Percentiles rank a stretch among this genome's conserved stretches.
phyloP scores from a whole-genome alignment of 2,113 vertebrate genomes.

The Hemicordylus capensis region DNA sequence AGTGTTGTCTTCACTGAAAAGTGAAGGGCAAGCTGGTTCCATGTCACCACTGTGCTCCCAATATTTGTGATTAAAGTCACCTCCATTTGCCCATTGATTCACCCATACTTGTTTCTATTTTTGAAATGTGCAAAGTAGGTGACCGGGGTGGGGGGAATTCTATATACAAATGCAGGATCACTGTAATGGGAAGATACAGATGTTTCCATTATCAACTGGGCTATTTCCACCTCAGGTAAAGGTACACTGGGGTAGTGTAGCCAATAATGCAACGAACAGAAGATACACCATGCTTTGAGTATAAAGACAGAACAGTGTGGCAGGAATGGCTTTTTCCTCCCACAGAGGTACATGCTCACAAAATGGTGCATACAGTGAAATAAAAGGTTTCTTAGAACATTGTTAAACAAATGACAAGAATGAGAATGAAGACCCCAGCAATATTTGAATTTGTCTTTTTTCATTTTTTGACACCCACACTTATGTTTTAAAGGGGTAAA shows the following conservation, averaged over 20 bases:
- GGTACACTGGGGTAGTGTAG: slow-evolving; percentile 73
- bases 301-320: slow-evolving; percentile 70
- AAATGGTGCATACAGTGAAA: slow-evolving; percentile 79
- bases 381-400: slow-evolving; percentile 68
- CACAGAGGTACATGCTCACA: slow-evolving; percentile 84
- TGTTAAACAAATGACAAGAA: slow-evolving; percentile 86
- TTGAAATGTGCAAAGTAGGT: neutral
- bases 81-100: neutral
- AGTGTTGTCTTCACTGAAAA: slow-evolving; percentile 36
- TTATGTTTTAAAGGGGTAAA: slow-evolving; percentile 52
- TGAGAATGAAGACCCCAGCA: slow-evolving; percentile 83
- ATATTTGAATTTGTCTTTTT: slow-evolving; percentile 64
- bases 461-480: slow-evolving; percentile 28
- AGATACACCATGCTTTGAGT: slow-evolving; percentile 82
- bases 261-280: slow-evolving; percentile 77
- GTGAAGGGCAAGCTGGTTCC: slow-evolving; percentile 7
- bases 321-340: slow-evolving; percentile 62
- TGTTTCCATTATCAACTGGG: slow-evolving; percentile 68
- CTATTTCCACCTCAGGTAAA: slow-evolving; percentile 68
- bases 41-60: neutral
- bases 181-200: slow-evolving; percentile 71
- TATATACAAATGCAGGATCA: slow-evolving; percentile 72
- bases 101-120: neutral
- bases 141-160: neutral
- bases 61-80: neutral